Base-by-base conservation (phyloP, 2,797 vertebrate species). In the Parauchenoglanis ngamensis region DNA sequence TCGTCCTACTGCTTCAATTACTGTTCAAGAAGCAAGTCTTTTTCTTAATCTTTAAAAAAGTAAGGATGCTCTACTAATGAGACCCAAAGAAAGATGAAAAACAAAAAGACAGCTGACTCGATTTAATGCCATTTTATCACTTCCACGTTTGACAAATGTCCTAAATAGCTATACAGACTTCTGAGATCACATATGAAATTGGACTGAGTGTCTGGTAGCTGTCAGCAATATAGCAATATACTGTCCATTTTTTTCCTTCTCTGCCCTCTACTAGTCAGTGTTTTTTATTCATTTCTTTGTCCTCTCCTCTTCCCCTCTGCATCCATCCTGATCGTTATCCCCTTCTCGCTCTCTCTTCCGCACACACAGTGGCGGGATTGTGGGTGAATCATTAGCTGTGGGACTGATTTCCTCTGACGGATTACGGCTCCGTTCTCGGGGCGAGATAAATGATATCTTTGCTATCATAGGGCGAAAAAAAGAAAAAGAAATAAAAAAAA, bases 341-440 rank as follows among this genome's bases (percentile, higher is more conserved):
- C 35, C 28, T 44, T 88, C 77, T 86, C 52, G 10, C 63, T 70
- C 52, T 83, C 81, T 83, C 70, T 65, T 73, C 61, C 31, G 49
- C 84, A 82, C 44, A 83, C 67, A 68, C 78, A 52, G 1, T 57
- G 49, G 77, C 23, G 75, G 68, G 80, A 85, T 73, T 82, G 65
- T 73, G 87, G 85, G 75, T 83, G 87, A 87, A 90, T 90, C 87
- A 89, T 89, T 86, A 84, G 86, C 87, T 79, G 46, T 8, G 83
- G 85, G 87, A 88, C 76, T 72, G 87, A 86, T 88, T 84, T 88
- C 85, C 76, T 77, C 88, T 87, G 86, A 89, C 40, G 65, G 86
- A 87, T 90, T 88, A 89, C 65, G 73, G 84, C 65, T 75, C 73
- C 31, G 77, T 73, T 68, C 86, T 86, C 59, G 52, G 68, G 80